A percentile compares a stretch with the other conserved stretches of the same genome.
Evolutionary conservation across 2,888 invertebrate genomes (phyloP).

Genomic region (Ganaspis brasiliensis): DNA sequence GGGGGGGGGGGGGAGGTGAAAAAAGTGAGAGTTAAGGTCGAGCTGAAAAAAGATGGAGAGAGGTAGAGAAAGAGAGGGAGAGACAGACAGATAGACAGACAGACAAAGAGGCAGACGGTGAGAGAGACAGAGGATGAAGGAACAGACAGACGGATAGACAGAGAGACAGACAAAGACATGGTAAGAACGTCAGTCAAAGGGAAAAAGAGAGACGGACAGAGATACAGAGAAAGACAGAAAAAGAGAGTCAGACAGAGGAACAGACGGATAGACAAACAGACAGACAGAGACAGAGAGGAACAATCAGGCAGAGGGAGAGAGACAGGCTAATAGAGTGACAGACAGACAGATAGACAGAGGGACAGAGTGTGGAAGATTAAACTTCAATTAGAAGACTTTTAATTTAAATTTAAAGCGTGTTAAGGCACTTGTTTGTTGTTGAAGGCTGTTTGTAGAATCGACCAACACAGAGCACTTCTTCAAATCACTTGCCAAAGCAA

Average conservation of each 20-base stretch:
- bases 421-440: background rate
- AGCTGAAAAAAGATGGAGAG: conserved; percentile 3
- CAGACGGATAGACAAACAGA: conserved; percentile 57
- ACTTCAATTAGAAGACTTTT: conserved; percentile 46
- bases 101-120: conserved; percentile 44
- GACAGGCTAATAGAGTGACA: too few species aligned
- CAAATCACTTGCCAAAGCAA: conserved; percentile 59
- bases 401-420: conserved; percentile 47
- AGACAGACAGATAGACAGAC: conserved; percentile 54
- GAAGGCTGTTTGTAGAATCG: background rate
- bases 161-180: too few species aligned
- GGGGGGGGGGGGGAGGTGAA: too few species aligned
- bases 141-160: too few species aligned
- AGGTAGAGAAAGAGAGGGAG: conserved; percentile 15
- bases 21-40: background rate
- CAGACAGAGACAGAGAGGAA: conserved; percentile 16
- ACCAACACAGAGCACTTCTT: conserved; percentile 58
- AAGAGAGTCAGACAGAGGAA: background rate
- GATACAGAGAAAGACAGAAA: conserved; percentile 26
- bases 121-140: conserved; percentile 21
- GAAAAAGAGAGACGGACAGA: too few species aligned
- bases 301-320: too few species aligned
- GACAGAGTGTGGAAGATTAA: conserved; percentile 44
- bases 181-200: too few species aligned
- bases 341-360: background rate